Evolutionary conservation across 2,888 invertebrate species (phyloP), one percentile per base, ranked within the genome.

Genomic region (Chymomyza fuscimana): DNA sequence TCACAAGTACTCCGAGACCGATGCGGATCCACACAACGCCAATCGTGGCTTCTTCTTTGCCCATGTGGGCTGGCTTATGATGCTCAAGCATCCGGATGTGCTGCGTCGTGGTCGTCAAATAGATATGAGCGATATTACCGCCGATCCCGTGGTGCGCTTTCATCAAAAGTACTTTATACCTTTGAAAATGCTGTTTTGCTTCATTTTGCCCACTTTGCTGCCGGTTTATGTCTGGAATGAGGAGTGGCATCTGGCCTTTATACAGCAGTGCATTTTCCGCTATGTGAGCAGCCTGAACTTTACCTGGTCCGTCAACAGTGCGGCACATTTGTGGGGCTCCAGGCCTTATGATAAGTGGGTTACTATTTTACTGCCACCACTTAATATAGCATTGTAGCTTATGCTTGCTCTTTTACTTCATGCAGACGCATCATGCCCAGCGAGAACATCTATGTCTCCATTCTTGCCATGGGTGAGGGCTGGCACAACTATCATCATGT

Each of bases 401-500:
- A 51, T 52, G 29, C 91, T 56, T 58, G 58, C 32, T 7, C 29
- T 61, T 25, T 46, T 29, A 29, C 32, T 63, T 19, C 51, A 16
- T 6, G 9, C 58, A 96, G 97, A 81, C 92, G 93, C 89, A 95
- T 98, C 84, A 95, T 94, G 90, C 97, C 98, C 0, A 93, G 94
- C 0, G 95, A 98, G 92, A 97, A 96, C 90, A 93, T 93, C 77
- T 92, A 93, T 0, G 97, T 97, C 0, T 94, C 96, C 0, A 85
- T 96, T 0, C 87, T 95, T 25, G 94, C 96, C 0, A 93, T 96
- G 92, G 97, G 97, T 0, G 97, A 97, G 91, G 98, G 98, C 5
- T 98, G 97, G 96, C 98, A 98, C 92, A 98, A 98, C 92, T 98
- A 97, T 91, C 98, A 98, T 90, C 98, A 98, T 92, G 95, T 96